Evolutionary conservation across 2,797 vertebrate species (phyloP).

Genomic region (Dendrocincla tyrannina): DNA sequence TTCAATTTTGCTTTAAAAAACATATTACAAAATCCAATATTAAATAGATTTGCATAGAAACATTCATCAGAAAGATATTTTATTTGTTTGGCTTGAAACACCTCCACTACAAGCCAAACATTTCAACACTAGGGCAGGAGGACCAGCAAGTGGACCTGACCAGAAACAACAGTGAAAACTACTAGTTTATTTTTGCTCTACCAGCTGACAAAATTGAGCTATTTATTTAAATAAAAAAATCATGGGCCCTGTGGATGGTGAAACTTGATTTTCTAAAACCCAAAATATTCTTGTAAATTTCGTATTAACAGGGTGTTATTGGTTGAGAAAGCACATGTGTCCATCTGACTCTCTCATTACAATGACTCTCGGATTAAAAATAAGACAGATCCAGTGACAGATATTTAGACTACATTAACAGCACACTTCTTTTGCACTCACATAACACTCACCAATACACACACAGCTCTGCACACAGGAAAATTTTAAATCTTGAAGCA

Average conservation of each 20-base stretch:
- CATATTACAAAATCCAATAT: conserved; percentile 60
- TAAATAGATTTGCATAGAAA: conserved; percentile 62
- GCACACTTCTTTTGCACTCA: neutral
- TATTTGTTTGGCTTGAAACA: conserved; percentile 68
- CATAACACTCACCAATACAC: neutral
- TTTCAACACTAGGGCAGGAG: conserved; percentile 46
- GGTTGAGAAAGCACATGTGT: neutral
- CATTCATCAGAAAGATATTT: conserved; percentile 63
- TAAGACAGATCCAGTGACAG: neutral
- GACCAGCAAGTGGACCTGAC: conserved; percentile 49
- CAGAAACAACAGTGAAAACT: conserved; percentile 52
- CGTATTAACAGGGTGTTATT: neutral
- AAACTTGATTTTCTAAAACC: neutral
- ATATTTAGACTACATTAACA: neutral
- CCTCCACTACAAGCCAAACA: conserved; percentile 64
- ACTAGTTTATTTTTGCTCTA: conserved; percentile 40
- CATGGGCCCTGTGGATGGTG: neutral
- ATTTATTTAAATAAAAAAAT: neutral
- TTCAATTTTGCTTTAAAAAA: conserved; percentile 63
- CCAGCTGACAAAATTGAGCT: conserved; percentile 44
- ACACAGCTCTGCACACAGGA: neutral
- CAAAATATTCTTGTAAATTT: neutral
- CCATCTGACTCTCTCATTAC: neutral
- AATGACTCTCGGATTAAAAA: neutral
- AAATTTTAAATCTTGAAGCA: neutral